These are phyloP conservation scores for Umimayanthus kanabou DNA, from an alignment of 92 coral and sea anemone genomes.

Conservation along the genomic window DNA sequence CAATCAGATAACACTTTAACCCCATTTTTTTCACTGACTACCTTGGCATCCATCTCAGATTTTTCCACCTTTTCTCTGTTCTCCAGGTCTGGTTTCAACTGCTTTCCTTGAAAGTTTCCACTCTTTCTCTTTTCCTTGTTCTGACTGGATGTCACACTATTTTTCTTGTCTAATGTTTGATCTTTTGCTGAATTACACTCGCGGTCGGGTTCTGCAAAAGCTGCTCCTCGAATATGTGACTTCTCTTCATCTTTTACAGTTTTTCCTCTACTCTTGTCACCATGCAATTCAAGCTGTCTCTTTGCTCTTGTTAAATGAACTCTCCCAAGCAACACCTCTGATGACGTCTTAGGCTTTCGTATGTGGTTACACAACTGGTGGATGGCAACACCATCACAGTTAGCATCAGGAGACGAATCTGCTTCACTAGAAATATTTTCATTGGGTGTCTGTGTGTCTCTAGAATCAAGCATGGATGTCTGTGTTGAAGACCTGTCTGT, in stretches of 20 bases:
- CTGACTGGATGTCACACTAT: slow-evolving; percentile 20
- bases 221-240: slow-evolving; percentile 41
- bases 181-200: slow-evolving; percentile 30
- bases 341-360: slow-evolving; percentile 3
- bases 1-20: slow-evolving; percentile 9
- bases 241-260: slow-evolving; percentile 30
- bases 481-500: slow-evolving; percentile 49
- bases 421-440: slow-evolving; percentile 50
- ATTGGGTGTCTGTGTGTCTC: slow-evolving; percentile 6
- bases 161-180: slow-evolving; percentile 36
- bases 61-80: slow-evolving; percentile 43
- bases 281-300: slow-evolving; percentile 31
- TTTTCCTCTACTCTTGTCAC: slow-evolving; percentile 29
- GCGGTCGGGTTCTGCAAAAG: slow-evolving; percentile 37
- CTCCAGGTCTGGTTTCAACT: slow-evolving; percentile 7
- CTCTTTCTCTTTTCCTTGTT: slow-evolving; percentile 37
- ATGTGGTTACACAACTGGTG: slow-evolving; percentile 20
- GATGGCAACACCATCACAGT: not conserved
- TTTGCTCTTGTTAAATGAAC: slow-evolving; percentile 9
- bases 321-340: not conserved
- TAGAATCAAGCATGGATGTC: slow-evolving; percentile 16
- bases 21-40: slow-evolving; percentile 20
- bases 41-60: slow-evolving; percentile 50
- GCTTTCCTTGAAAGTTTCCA: slow-evolving; percentile 39
- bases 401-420: slow-evolving; percentile 36